Base-by-base conservation (phyloP, 1,140 invertebrate species). In the Tetramorium alpestre region DNA sequence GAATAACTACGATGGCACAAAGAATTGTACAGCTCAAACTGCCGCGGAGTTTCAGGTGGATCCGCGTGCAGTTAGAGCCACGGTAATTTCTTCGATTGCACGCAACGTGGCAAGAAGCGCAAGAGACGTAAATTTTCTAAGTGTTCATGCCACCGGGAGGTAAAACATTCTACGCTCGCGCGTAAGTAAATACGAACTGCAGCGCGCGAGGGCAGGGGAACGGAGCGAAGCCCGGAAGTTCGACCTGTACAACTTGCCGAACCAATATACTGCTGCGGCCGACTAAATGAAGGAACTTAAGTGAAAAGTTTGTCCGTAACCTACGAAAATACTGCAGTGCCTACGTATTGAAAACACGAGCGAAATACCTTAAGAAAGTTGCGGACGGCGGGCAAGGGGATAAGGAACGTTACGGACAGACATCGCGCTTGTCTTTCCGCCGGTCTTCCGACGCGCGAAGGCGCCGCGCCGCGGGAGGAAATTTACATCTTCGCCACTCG, bases 211-310 rank as follows among this genome's bases (percentile, higher is more conserved):
- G 33, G 49, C 65, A n/a, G 33, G 13, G 16, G 85, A 54, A 80
- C 62, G 64, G 28, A 28, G n/a, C 38, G 64, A 65, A 65, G 18
- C 62, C 62, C 18, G 73, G 87, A 93, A 93, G 91, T 94, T 94
- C 86, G 88, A 78, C 49, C n/a, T 80, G 89, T 92, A 92, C 90
- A 93, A 94, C 91, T 94, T 92, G 86, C 89, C 85, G 89, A 93
- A 93, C 92, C 90, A 91, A 94, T 94, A 93, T 92, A 94, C 92
- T 85, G 77, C 89, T 41, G 86, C 85, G 88, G 88, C 90, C 89
- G 90, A 93, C 92, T 92, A 93, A 94, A 94, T 94, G 90, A 94
- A 94, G 90, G 90, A 91, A 93, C 93, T 93, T 94, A 90, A 94
- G 92, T 93, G 93, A 91, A 93, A 93, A 94, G 93, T 94, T 94